Evolutionary conservation across 2,113 vertebrate genomes (phyloP).

Genomic region (Vireo altiloquus): DNA sequence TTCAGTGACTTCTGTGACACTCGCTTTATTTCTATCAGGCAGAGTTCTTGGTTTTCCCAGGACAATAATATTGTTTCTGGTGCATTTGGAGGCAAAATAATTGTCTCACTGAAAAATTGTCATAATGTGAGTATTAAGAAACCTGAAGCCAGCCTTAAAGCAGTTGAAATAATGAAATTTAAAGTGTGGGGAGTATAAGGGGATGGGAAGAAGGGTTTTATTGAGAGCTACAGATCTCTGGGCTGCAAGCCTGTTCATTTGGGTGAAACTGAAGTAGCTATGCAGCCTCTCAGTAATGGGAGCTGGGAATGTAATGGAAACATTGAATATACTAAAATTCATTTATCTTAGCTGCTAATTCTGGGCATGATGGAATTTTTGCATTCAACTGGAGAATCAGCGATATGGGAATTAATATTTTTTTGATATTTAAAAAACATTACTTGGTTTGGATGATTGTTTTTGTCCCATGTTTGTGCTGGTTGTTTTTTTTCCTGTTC

Average conservation of each 20-base stretch:
- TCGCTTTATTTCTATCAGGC: not conserved
- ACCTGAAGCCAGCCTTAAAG: not conserved
- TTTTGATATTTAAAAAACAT: not conserved
- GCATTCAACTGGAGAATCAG: not conserved
- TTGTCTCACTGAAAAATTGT: not conserved
- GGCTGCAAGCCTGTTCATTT: not conserved
- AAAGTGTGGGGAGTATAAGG: accelerated
- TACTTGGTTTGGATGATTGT: not conserved
- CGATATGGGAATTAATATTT: not conserved
- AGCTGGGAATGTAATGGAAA: not conserved
- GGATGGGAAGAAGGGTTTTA: not conserved
- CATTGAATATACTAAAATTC: not conserved
- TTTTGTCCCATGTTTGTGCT: not conserved
- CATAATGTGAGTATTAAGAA: not conserved
- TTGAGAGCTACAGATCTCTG: not conserved
- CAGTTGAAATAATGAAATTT: not conserved
- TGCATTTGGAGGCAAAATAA: not conserved
- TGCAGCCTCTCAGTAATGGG: not conserved
- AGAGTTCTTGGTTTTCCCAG: not conserved
- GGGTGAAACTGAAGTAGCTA: not conserved
- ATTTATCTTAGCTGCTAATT: not conserved
- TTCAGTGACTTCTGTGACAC: not conserved
- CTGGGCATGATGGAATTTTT: not conserved
- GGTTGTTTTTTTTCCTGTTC: not conserved
- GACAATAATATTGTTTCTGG: not conserved